Evolutionary conservation across 2,113 vertebrate genomes (phyloP), one percentile per base, ranked within the genome.

Genomic region (Notarius lentiginosus): DNA sequence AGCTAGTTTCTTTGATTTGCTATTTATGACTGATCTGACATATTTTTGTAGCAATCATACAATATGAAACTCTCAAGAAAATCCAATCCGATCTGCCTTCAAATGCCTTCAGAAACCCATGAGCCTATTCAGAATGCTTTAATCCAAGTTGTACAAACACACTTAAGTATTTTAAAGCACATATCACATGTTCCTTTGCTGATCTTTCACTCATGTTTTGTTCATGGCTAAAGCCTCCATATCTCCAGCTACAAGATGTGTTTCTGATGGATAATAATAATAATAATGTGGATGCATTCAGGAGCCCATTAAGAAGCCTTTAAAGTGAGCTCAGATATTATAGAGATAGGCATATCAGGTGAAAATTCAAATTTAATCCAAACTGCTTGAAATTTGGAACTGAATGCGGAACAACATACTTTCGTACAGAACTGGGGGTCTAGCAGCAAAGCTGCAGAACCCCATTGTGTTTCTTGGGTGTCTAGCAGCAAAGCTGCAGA

Each of bases 301-400:
- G 82, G 51, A 66, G 12, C 82, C 41, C 41, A 68, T 83, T 83
- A 68, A 27, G 81, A 83, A 66, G 15, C 47, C 49, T 83, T 53
- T 68, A 53, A 83, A 55, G 14, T 53, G 63, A 55, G 63, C 24
- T 20, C 6, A 63, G 20, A 61, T 51, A n/a, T 22, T 47, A 41
- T 41, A 41, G 41, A 41, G 41, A 41, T 4, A 41, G 41, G 41
- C 41, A 41, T 41, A 41, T 41, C 41, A 41, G 41, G 41, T 41
- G 41, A 41, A 41, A 41, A 41, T 41, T 41, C 41, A 41, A 41
- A 41, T 41, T 41, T 4, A 41, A 41, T 41, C 41, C 41, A 41
- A 41, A 41, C 41, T 41, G 41, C 41, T 41, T 41, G 41, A 41
- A 41, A 41, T 41, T 41, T 41, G 41, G 41, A 41, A 41, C 3